Conservation (phyloP, 1,140 invertebrate genomes). For the Periplaneta americana region DNA sequence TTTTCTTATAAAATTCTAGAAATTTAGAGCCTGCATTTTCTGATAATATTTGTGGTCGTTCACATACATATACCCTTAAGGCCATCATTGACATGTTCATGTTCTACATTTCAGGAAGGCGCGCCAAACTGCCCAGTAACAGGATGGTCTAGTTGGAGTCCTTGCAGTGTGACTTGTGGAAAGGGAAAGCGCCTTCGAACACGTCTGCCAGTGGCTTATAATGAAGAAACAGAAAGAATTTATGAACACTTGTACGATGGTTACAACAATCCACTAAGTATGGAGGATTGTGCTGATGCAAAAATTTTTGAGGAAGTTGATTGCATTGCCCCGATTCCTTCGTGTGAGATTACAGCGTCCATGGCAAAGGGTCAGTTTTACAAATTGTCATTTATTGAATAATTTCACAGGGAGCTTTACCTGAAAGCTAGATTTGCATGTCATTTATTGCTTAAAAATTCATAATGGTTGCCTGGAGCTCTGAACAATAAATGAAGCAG, state of each 20-base stretch:
- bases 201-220: conserved; percentile 43
- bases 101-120: background rate
- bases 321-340: conserved; percentile 13
- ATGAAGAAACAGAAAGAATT: conserved; percentile 30
- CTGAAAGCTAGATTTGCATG: too few relatives aligned
- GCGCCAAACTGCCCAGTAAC: conserved; percentile 53
- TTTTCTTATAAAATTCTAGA: too few relatives aligned
- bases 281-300: background rate
- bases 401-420: too few relatives aligned
- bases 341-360: conserved; percentile 19
- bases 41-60: too few relatives aligned
- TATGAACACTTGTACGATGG: conserved; percentile 6
- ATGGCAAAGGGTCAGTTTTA: background rate
- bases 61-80: too few relatives aligned
- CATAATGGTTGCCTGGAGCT: too few relatives aligned
- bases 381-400: background rate
- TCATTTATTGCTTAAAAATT: too few relatives aligned
- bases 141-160: conserved; percentile 70
- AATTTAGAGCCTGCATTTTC: too few relatives aligned
- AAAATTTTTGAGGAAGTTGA: conserved; percentile 18
- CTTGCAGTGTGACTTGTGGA: conserved; percentile 74
- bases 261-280: background rate
- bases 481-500: too few relatives aligned
- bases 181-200: conserved; percentile 51
- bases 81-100: background rate